Base-by-base conservation (phyloP, 2,888 invertebrate genomes). In the Eupithecia insigniata region DNA sequence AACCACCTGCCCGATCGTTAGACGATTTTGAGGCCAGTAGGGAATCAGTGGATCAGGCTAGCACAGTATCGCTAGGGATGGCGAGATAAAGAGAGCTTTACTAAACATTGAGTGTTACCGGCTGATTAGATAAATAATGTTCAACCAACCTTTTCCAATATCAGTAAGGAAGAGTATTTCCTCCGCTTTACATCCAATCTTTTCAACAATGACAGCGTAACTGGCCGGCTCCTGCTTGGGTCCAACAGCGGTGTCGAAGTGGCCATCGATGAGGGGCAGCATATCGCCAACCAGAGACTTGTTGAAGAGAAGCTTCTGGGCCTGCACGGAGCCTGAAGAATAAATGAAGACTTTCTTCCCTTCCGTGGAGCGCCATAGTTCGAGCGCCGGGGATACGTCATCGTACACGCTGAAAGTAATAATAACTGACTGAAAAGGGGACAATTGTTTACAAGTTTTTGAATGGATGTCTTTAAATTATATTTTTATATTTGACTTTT, bases 311-410 rank as follows among this genome's bases (percentile, higher is more conserved):
- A 99, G 94, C 86, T 98, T 97, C 89, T 99, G 99, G 18, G 99
- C 97, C 82, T 97, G 96, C 0, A 98, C 96, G 70, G 98, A 98
- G 65, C 99, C 99, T 34, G 98, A 98, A 0, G 99, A 99, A 89
- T 98, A 99, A 75, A 99, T 96, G 85, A 96, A 98, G 66, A 99
- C 93, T 79, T 92, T 93, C 75, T 95, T 95, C 46, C 95, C 95
- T 16, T 96, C 97, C 18, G 94, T 90, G 5, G 95, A 93, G 4
- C 95, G 95, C 97, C 98, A 97, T 73, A 95, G 91, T 84, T 97
- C 95, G 65, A 99, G 94, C 1, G 97, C 96, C 22, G 95, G 93
- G 0, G 96, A 95, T 0, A 99, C 98, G 91, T 99, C 99, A 14
- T 97, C 96, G 87, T 97, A 99, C 36, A 99, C 95, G 88, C 99